These are phyloP conservation scores for Leucophenga montana DNA, from an alignment of 2,888 invertebrate genomes.

Conservation along the genomic window DNA sequence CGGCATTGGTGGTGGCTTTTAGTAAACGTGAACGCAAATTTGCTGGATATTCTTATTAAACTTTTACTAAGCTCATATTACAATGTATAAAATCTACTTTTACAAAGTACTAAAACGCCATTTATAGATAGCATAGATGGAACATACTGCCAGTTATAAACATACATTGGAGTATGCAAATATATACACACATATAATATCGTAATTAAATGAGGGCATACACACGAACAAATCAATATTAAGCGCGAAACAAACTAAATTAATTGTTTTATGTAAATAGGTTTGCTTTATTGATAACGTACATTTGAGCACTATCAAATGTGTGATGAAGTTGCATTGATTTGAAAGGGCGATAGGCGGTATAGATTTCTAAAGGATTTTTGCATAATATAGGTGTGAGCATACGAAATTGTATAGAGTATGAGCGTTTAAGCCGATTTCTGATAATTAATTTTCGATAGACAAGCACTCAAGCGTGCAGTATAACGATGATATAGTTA, in stretches of 20 bases:
- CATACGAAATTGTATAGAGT: background rate
- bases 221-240: background rate
- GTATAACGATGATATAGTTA: background rate
- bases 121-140: background rate
- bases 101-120: background rate
- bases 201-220: background rate
- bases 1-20: background rate
- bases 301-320: background rate
- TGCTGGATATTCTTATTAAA: slow-evolving; percentile 11
- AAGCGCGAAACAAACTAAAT: slow-evolving; percentile 8
- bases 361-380: background rate
- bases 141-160: too few relatives aligned
- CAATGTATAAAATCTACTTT: background rate
- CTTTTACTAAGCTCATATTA: background rate
- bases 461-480: slow-evolving; percentile 4
- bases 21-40: background rate
- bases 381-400: too few relatives aligned
- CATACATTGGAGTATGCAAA: too few relatives aligned
- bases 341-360: background rate
- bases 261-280: slow-evolving; percentile 18
- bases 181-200: too few relatives aligned
- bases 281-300: background rate
- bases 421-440: slow-evolving; percentile 20
- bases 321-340: background rate
- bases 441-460: slow-evolving; percentile 25